Base-by-base conservation (phyloP, 2,113 vertebrate species). In the Alethe castanea region DNA sequence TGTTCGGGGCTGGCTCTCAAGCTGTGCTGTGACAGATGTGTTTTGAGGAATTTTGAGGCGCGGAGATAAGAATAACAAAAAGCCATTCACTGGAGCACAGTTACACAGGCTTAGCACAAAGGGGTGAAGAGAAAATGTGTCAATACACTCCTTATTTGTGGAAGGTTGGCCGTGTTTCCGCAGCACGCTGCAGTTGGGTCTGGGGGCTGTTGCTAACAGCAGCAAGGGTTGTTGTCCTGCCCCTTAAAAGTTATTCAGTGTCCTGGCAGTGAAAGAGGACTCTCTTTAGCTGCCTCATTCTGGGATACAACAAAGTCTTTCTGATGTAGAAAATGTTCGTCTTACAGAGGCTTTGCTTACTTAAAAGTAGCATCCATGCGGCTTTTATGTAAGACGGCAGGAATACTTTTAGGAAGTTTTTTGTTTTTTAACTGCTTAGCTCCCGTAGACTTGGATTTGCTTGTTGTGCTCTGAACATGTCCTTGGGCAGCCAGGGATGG, bases 51-150 rank as follows among this genome's bases (percentile, higher is more conserved):
- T 95, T 94, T 69, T 71, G 90, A 96, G 92, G 91, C 88, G 35
- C 69, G 59, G 95, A 96, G 96, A 96, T 96, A 96, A 91, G 93
- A 94, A 96, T 92, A 97, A 97, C 90, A 97, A 97, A 97, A 94
- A 79, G 52, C 36, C 80, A 86, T 95, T 97, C 96, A 92, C 73
- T 11, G 13, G 66, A 64, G 90, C 52, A 24, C 76, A 81, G 14
- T 91, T 96, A 87, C 74, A 90, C 45, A 92, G 65, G 66, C 59
- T 52, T 79, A 96, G 91, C 59, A 65, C 81, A 92, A 92, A 65
- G 47, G 72, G 18, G 80, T 23, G 88, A 96, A 86, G 90, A 92
- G 91, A 94, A 94, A 97, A 96, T 80, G 91, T 74, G 65, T 82
- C 76, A 91, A 36, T 90, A 56, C 6, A 2, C 57, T 91, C 52